A percentile compares a stretch with the other conserved stretches of the same genome.
Conservation (phyloP, 1,140 invertebrate species). For the Orius insidiosus region DNA sequence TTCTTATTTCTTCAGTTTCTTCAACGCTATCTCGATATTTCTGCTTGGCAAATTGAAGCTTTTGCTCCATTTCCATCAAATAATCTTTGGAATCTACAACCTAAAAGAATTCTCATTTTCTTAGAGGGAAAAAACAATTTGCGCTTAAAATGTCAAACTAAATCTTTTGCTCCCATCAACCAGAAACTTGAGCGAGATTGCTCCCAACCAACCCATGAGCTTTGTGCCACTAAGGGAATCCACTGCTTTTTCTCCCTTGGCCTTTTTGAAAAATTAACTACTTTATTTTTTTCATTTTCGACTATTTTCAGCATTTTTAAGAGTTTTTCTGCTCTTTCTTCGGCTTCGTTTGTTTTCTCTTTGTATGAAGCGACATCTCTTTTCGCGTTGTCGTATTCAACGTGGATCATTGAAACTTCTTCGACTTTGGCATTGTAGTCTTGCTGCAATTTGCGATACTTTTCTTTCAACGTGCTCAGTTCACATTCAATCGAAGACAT, state of each 20-base stretch:
- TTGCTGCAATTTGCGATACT: conserved; percentile 4
- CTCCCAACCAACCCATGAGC: too few species aligned
- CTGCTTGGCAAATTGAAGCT: conserved; percentile 2
- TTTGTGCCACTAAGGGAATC: too few species aligned
- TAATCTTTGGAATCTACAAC: neutral
- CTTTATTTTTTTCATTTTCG: conserved; percentile 6
- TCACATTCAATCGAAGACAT: neutral
- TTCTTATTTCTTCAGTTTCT: conserved; percentile 3
- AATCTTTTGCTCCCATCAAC: too few species aligned
- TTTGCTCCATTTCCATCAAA: conserved; percentile 1
- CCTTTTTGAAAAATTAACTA: neutral
- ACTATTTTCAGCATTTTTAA: conserved; percentile 1
- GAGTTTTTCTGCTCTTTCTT: neutral
- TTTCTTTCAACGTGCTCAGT: conserved; percentile 1
- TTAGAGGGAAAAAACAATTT: too few species aligned
- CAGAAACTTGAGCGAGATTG: too few species aligned
- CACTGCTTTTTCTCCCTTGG: too few species aligned
- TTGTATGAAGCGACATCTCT: neutral
- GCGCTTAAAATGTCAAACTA: too few species aligned
- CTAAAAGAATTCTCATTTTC: too few species aligned
- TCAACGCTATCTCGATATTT: conserved; percentile 1
- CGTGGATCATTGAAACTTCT: conserved; percentile 1
- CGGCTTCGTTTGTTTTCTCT: neutral
- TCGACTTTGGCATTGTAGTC: conserved; percentile 7
- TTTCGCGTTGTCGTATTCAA: neutral